These are phyloP conservation scores for Poeciliopsis paucimaculata DNA, from an alignment of 2,797 vertebrate species.

Conservation along the genomic window DNA sequence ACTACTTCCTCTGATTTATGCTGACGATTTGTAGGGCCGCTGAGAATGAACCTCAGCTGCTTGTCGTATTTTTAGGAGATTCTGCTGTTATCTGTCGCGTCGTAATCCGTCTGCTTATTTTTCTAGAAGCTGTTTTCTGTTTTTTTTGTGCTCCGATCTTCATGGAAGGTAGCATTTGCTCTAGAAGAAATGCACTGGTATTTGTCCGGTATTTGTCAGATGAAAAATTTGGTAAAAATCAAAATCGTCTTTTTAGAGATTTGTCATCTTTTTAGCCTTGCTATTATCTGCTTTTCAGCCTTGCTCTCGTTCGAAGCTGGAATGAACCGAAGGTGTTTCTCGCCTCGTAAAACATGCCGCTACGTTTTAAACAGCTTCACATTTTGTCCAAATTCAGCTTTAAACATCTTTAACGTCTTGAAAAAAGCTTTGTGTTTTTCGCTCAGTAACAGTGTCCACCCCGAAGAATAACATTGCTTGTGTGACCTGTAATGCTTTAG, in stretches of 20 bases:
- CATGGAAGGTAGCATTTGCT: conserved; percentile 5
- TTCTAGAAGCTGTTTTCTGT: neutral
- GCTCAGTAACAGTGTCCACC: neutral
- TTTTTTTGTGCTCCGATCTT: conserved; percentile 25
- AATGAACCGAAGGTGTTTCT: neutral
- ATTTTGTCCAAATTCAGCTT: neutral
- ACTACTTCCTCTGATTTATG: conserved; percentile 3
- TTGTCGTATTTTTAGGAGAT: conserved; percentile 32
- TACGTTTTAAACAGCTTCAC: neutral
- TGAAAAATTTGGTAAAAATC: too few relatives aligned
- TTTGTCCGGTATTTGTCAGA: too few relatives aligned
- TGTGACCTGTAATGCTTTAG: neutral
- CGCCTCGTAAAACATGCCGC: neutral
- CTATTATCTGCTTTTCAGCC: neutral
- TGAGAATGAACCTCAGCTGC: neutral
- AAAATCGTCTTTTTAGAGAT: too few relatives aligned
- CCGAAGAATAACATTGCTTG: neutral
- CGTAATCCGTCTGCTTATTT: conserved; percentile 36
- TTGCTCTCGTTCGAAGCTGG: neutral
- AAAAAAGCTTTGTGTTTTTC: neutral
- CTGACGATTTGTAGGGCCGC: neutral
- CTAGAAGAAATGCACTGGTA: neutral
- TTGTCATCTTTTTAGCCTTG: neutral
- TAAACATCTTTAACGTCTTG: neutral
- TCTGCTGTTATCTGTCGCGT: conserved; percentile 36